Base-by-base conservation (phyloP, 2,113 vertebrate genomes). In the Taurulus bubalis region DNA sequence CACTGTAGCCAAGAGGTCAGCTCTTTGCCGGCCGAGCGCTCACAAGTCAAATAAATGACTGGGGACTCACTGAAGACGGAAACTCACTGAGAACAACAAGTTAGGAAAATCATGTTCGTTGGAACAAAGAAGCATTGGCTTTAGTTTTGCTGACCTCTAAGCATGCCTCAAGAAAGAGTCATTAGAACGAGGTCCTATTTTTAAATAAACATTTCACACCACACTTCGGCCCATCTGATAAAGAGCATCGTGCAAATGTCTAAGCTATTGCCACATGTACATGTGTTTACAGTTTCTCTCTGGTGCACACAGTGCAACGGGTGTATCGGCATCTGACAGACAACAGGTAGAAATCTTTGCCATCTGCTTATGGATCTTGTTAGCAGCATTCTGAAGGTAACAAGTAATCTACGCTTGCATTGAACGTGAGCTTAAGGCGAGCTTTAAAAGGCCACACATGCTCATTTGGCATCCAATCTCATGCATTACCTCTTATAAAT, bases 331-430 rank as follows among this genome's bases (percentile, higher is more conserved):
- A 73, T 77, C 75, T 28, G 68, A 66, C 18, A 76, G 59, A 85
- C 71, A 69, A 71, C n/a, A 64, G 53, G 53, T 42, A 47, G 9
- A 78, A 80, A 79, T 80, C 28, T 83, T 85, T 77, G 75, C 84
- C 73, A 83, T 81, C 45, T 78, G 56, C 79, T 82, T 72, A 84
- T 71, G 58, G 66, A 75, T 80, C 85, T 80, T 24, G 40, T 93
- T 86, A 83, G 80, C 51, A 40, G 76, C 64, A 87, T 92, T 90
- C 77, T 71, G 75, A 56, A 8, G 24, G 30, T 66, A 86, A 83
- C 75, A 75, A 69, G 71, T 70, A 83, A 87, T 16, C 51, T 32
- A 68, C 59, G 28, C 30, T 47, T 82, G 60, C 34, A 79, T 74
- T 77, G 38, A 72, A 77, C 66, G 47, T 16, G 18, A 63, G 69